Percentiles rank a stretch among this genome's conserved stretches.
Conservation (phyloP, 2,888 invertebrate species). For the Hirudinaria manillensis region DNA sequence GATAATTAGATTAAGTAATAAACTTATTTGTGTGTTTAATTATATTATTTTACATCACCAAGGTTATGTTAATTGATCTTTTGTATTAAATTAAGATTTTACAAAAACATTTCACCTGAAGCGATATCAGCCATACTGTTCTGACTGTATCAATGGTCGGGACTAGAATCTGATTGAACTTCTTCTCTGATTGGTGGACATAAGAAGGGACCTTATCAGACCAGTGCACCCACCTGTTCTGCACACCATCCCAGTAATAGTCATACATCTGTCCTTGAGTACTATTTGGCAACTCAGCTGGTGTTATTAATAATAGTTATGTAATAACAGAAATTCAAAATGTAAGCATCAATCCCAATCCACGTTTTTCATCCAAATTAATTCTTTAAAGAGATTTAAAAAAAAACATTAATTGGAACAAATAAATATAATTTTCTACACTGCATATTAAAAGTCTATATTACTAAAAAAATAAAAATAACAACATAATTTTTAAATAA, state of each 20-base stretch:
- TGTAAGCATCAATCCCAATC: neutral
- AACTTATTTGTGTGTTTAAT: too few relatives aligned
- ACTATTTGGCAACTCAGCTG: constrained; percentile 68
- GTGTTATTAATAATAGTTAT: neutral
- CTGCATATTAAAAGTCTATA: too few relatives aligned
- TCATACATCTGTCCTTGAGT: constrained; percentile 69
- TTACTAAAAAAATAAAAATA: constrained; percentile 2
- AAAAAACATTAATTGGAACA: too few relatives aligned
- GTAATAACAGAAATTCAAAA: neutral
- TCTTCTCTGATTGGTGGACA: constrained; percentile 64
- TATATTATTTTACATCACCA: too few relatives aligned
- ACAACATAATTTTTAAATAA: neutral
- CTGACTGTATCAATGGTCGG: constrained; percentile 79
- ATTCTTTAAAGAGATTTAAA: too few relatives aligned
- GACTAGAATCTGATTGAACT: constrained; percentile 77
- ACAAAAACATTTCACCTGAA: constrained; percentile 56
- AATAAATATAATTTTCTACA: too few relatives aligned
- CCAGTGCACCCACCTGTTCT: constrained; percentile 77
- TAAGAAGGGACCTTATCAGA: constrained; percentile 72
- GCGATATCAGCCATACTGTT: constrained; percentile 69
- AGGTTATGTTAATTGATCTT: too few relatives aligned
- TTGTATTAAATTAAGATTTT: too few relatives aligned
- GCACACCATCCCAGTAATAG: constrained; percentile 68
- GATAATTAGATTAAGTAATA: too few relatives aligned
- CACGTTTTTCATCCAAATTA: too few relatives aligned